Percentiles rank a stretch among this genome's conserved stretches.
These are phyloP conservation scores for Brachionus angularis DNA, from an alignment of 1,140 invertebrate genomes.

Conservation along the genomic window DNA sequence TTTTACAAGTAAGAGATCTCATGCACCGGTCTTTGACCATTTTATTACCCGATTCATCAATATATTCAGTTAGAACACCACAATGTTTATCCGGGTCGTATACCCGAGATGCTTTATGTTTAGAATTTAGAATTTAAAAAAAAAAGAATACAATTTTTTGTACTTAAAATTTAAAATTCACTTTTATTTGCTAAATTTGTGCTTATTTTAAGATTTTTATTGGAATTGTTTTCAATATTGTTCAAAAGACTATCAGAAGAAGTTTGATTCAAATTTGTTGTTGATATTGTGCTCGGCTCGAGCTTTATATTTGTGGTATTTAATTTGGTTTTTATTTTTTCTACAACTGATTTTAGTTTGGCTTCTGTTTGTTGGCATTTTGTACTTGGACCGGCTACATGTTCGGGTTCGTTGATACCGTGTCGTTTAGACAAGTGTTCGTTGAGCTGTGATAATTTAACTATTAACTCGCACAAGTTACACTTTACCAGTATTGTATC, in stretches of 20 bases:
- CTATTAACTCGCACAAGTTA: slow-evolving; percentile 30
- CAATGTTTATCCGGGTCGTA: slow-evolving; percentile 77
- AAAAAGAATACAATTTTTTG: slow-evolving; percentile 50
- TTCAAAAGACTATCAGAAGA: no score
- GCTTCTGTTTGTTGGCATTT: background rate
- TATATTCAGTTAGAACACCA: slow-evolving; percentile 68
- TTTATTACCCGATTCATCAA: slow-evolving; percentile 45
- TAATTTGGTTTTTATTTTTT: slow-evolving; percentile 38
- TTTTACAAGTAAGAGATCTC: slow-evolving; percentile 75
- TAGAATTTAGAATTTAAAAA: no score
- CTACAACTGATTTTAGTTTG: slow-evolving; percentile 10
- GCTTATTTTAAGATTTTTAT: no score
- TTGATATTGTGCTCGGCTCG: no score
- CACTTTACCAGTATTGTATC: slow-evolving; percentile 30
- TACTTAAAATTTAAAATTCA: background rate
- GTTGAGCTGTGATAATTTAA: slow-evolving; percentile 9
- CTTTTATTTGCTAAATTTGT: background rate
- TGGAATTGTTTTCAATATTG: no score
- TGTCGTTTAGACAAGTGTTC: slow-evolving; percentile 31
- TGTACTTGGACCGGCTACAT: no score
- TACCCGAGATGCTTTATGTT: slow-evolving; percentile 61
- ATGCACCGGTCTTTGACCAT: slow-evolving; percentile 67
- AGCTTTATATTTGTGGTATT: no score
- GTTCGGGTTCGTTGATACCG: background rate
- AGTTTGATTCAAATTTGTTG: no score